Conservation (phyloP, 2,113 vertebrate species). For the Mus musculus region GRCm39 chr13:47026501-47027000, state of each 20-base stretch:
- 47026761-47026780: background rate
- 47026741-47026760: background rate
- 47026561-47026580: background rate
- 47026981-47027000: background rate
- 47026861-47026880: background rate
- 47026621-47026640: background rate
- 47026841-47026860: background rate
- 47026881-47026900: background rate
- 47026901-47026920: background rate
- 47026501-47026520: background rate
- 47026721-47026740: background rate
- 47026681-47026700: background rate
- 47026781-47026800: background rate
- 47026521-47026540: background rate
- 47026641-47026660: background rate
- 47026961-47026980: background rate
- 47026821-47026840: background rate
- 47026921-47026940: background rate
- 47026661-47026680: background rate
- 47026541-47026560: background rate
- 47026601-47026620: background rate
- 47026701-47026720: background rate
- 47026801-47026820: background rate
- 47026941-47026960: background rate
- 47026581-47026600: background rate